Evolutionary conservation across 2,797 vertebrate species (phyloP), one percentile per base, ranked within the genome.

Genomic region (Microcaecilia unicolor): DNA sequence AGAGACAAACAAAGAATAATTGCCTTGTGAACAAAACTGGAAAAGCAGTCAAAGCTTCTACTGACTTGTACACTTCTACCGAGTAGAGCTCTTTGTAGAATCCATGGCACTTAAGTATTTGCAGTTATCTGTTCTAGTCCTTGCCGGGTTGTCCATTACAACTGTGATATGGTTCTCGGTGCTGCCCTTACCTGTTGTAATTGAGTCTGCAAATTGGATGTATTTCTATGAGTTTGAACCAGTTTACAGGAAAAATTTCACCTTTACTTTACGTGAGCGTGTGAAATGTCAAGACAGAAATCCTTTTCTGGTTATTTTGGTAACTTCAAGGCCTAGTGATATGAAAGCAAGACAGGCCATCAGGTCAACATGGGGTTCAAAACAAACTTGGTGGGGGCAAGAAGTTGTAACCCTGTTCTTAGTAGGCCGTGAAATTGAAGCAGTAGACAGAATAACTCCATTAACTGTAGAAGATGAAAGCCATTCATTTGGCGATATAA

Each of bases 261-360:
- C 1, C 17, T 79, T 81, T 50, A 60, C 55, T 0, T 44, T 67
- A 25, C 54, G 43, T 4, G 51, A 60, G 34, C 57, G 9, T 44
- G 35, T 13, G 2, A 12, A 9, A 2, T 81, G 71, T 47, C 25
- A 54, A 19, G 29, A 43, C 10, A 2, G 8, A 4, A 18, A 18
- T 6, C 72, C 70, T 0, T 74, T 78, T 24, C 63, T 83, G 1
- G 66, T 76, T 51, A 68, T 80, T 53, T 37, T 81, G 48, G 76
- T 79, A 38, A 46, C 70, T 1, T 78, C 78, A 0, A 12, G 15
- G 0, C 75, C 74, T 1, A 2, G 27, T 4, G 49, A 72, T 0
- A 22, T 69, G 41, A 13, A 31, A 21, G 64, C 48, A 10, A 67
- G 78, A 28, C 70, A 76, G 41, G 74, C 76, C 23, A 47, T 79